Percentiles rank a stretch among this genome's conserved stretches.
Conservation (phyloP, 2,113 vertebrate species). For the Halcyon senegalensis region DNA sequence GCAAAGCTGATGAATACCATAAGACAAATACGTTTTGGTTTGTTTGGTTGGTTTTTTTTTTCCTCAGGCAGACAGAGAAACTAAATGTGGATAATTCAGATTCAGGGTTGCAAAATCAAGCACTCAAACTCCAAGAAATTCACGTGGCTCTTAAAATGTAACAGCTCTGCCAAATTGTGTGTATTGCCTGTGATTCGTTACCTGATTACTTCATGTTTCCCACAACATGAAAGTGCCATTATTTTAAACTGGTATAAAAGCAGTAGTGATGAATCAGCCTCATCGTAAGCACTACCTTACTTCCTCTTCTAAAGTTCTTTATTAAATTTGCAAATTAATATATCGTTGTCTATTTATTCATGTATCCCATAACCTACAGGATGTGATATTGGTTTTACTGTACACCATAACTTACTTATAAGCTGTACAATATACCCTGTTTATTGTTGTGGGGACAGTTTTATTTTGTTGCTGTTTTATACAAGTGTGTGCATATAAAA, state of each 20-base stretch:
- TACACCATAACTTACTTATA: not conserved
- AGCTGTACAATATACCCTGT: slow-evolving; percentile 16
- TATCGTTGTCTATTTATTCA: slow-evolving; percentile 8
- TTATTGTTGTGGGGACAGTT: slow-evolving; percentile 10
- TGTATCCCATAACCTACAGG: not conserved
- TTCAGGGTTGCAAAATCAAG: not conserved
- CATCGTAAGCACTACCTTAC: not conserved
- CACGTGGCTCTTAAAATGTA: not conserved
- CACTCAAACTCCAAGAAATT: not conserved
- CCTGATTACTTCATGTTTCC: not conserved
- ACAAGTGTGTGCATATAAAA: not conserved
- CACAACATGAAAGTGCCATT: not conserved
- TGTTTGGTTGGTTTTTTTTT: no score
- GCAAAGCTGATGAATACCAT: not conserved
- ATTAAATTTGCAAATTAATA: not conserved
- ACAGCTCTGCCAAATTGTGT: not conserved
- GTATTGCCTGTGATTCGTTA: not conserved
- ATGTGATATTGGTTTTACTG: not conserved
- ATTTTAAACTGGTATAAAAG: not conserved
- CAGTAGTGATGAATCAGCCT: not conserved
- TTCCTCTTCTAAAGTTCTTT: not conserved
- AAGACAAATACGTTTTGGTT: not conserved
- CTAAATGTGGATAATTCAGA: not conserved
- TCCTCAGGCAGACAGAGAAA: not conserved
- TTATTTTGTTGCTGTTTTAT: slow-evolving; percentile 48